Evolutionary conservation across 2,113 vertebrate species (phyloP).

Genomic region (Phaethornis superciliosus): DNA sequence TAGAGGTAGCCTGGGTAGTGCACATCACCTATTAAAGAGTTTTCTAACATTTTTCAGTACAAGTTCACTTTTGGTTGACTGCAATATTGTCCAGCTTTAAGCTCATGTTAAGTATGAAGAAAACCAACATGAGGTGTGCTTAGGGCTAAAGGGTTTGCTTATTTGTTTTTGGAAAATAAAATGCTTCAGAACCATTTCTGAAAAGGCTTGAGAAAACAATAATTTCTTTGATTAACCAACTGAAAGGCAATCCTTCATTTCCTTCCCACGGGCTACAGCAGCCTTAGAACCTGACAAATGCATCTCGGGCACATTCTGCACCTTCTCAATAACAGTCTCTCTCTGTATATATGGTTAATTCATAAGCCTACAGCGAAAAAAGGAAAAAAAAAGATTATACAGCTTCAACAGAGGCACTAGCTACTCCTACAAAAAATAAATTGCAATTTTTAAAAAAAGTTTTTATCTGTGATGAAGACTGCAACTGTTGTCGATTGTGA

Average conservation of each 20-base stretch:
- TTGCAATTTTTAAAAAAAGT: not conserved
- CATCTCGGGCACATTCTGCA: not conserved
- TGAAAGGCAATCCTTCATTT: not conserved
- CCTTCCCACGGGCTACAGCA: not conserved
- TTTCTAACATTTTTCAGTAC: not conserved
- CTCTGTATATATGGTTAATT: not conserved
- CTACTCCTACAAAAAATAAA: not conserved
- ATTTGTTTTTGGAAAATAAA: not conserved
- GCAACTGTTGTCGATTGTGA: not conserved
- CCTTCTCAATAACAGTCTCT: not conserved
- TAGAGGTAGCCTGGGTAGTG: not conserved
- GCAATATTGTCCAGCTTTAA: not conserved
- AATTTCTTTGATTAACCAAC: not conserved
- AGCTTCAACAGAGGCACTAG: not conserved
- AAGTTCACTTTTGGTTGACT: not conserved
- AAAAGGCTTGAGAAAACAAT: not conserved
- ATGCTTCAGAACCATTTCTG: not conserved
- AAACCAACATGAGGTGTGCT: rapidly evolving
- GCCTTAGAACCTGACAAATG: not conserved
- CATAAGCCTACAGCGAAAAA: not conserved
- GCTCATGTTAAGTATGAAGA: not conserved
- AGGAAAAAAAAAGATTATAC: not conserved
- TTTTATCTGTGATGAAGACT: not conserved
- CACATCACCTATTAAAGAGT: not conserved
- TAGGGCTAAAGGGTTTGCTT: not conserved